Percentiles rank a stretch among this genome's conserved stretches.
These are phyloP conservation scores for Pandemis heparana DNA, from an alignment of 2,888 invertebrate genomes.

Conservation along the genomic window DNA sequence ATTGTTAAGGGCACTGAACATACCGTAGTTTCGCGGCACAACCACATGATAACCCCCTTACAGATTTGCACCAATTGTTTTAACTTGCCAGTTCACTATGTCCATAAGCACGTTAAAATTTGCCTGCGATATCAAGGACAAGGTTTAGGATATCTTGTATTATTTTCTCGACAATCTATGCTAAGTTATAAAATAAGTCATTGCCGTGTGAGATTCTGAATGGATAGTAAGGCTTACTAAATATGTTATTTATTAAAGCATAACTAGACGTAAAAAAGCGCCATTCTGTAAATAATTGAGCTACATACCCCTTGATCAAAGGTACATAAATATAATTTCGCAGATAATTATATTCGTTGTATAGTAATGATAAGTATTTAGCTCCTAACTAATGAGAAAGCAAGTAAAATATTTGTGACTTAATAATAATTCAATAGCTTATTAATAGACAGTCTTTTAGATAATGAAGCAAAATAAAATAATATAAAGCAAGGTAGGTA, in stretches of 20 bases:
- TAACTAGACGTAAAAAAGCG: conserved; percentile 30
- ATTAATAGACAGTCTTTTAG: conserved; percentile 84
- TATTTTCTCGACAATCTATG: conserved; percentile 16
- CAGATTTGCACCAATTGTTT: conserved; percentile 37
- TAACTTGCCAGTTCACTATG: background rate
- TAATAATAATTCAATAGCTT: conserved; percentile 81
- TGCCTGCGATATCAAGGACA: background rate
- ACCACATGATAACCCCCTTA: conserved; percentile 59
- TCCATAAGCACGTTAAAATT: background rate
- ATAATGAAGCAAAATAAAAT: conserved; percentile 48
- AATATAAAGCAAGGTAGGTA: conserved; percentile 41
- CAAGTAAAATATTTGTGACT: conserved; percentile 81
- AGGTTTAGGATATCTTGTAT: background rate
- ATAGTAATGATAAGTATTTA: conserved; percentile 60
- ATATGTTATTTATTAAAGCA: conserved; percentile 26
- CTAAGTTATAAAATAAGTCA: conserved; percentile 40
- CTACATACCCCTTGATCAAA: conserved; percentile 35
- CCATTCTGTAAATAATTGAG: conserved; percentile 41
- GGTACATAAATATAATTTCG: conserved; percentile 56
- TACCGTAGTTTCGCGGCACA: conserved; percentile 70
- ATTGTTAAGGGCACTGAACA: conserved; percentile 75
- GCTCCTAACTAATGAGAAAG: conserved; percentile 72
- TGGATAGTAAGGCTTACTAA: conserved; percentile 39
- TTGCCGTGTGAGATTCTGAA: conserved; percentile 42
- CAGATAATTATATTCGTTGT: conserved; percentile 79